A percentile compares a stretch with the other conserved stretches of the same genome.
phyloP scores from a whole-genome alignment of 2,113 vertebrate species.

The Aegithalos caudatus region DNA sequence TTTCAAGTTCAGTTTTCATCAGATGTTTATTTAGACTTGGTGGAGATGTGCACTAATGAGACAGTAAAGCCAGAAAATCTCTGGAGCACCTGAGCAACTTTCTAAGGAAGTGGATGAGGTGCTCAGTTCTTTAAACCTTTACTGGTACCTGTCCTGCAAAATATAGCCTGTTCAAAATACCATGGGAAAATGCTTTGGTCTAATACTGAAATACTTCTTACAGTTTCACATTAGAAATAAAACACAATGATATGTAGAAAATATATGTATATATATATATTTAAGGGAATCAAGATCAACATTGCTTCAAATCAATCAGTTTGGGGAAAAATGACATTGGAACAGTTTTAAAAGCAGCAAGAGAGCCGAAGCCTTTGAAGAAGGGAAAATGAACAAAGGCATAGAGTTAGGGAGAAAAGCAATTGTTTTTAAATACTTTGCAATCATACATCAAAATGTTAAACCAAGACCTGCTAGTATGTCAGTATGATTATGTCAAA shows the following conservation, averaged over 20 bases:
- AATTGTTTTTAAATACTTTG: neutral
- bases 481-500: neutral
- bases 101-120: neutral
- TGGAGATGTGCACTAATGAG: neutral
- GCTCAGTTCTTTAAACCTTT: neutral
- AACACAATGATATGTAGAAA: neutral
- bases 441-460: neutral
- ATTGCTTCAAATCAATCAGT: neutral
- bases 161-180: neutral
- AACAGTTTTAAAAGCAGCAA: neutral
- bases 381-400: neutral
- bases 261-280: too few relatives aligned
- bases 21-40: neutral
- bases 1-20: neutral
- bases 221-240: neutral
- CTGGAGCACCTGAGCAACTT: neutral
- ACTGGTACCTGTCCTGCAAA: neutral
- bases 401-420: neutral
- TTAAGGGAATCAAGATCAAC: neutral
- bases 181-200: neutral
- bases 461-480: neutral
- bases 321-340: neutral
- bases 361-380: neutral
- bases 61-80: neutral
- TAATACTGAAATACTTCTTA: neutral